Conservation (phyloP, 1,140 invertebrate species). For the Bombus waltoni region DNA sequence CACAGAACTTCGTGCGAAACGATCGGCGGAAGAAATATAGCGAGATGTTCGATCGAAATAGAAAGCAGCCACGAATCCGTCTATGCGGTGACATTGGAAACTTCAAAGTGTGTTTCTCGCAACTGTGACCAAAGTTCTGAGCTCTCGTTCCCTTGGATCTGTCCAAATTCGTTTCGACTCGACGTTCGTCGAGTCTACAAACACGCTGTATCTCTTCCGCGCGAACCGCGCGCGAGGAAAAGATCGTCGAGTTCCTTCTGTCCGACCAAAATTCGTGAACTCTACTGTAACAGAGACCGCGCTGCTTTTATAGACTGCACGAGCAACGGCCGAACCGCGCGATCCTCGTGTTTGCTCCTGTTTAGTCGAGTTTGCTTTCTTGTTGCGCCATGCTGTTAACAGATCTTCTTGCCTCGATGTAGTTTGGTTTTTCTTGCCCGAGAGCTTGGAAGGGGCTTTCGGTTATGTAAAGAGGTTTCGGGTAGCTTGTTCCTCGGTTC, state of each 20-base stretch:
- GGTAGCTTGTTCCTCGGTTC: not conserved
- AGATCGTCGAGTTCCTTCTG: not conserved
- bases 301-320: not conserved
- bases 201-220: not conserved
- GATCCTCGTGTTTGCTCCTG: not conserved
- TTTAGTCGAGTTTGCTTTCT: constrained; percentile 1
- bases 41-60: too few relatives aligned
- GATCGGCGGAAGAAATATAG: too few relatives aligned
- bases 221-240: too few relatives aligned
- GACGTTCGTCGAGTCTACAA: not conserved
- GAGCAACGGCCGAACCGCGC: too few relatives aligned
- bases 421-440: not conserved
- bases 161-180: not conserved
- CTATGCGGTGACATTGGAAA: too few relatives aligned
- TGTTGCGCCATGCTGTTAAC: not conserved
- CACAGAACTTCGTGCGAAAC: too few relatives aligned
- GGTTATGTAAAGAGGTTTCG: not conserved
- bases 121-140: too few relatives aligned
- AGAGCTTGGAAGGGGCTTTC: not conserved
- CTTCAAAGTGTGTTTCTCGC: not conserved
- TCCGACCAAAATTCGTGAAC: not conserved
- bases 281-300: not conserved
- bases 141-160: not conserved
- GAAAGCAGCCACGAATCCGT: too few relatives aligned
- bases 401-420: not conserved